Evolutionary conservation across 2,888 invertebrate species (phyloP).

Genomic region (Hanleya hanleyi): DNA sequence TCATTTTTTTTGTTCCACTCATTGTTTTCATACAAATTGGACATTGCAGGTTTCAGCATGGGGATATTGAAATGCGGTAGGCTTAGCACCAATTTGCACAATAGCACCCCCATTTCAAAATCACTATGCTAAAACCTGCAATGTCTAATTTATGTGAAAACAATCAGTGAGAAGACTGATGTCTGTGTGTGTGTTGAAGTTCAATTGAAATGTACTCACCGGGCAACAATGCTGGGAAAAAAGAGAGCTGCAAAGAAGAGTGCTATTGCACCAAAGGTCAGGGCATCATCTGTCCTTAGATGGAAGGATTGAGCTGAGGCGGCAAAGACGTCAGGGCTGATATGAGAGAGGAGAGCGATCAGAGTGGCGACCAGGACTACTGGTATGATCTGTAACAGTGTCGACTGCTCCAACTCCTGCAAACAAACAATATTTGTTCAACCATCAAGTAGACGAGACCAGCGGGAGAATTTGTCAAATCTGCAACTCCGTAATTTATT

Average conservation of each 20-base stretch:
- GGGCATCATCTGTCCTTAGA: conserved; percentile 61
- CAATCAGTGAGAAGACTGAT: not conserved
- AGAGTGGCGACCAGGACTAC: conserved; percentile 76
- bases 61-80: no score
- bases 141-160: no score
- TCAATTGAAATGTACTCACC: conserved; percentile 41
- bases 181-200: not conserved
- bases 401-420: not conserved
- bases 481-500: no score
- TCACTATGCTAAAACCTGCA: no score
- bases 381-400: conserved; percentile 45
- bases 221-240: conserved; percentile 64
- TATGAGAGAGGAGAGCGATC: conserved; percentile 75
- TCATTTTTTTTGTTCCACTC: no score
- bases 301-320: conserved; percentile 56
- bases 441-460: no score
- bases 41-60: no score
- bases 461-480: no score
- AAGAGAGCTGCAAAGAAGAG: conserved; percentile 62
- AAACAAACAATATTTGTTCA: not conserved
- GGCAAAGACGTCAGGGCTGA: conserved; percentile 71
- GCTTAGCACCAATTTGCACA: no score
- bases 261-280: conserved; percentile 64
- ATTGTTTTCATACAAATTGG: no score
- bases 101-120: no score